These are phyloP conservation scores for Brachypteracias leptosomus DNA, from an alignment of 2,113 vertebrate species.

Conservation along the genomic window DNA sequence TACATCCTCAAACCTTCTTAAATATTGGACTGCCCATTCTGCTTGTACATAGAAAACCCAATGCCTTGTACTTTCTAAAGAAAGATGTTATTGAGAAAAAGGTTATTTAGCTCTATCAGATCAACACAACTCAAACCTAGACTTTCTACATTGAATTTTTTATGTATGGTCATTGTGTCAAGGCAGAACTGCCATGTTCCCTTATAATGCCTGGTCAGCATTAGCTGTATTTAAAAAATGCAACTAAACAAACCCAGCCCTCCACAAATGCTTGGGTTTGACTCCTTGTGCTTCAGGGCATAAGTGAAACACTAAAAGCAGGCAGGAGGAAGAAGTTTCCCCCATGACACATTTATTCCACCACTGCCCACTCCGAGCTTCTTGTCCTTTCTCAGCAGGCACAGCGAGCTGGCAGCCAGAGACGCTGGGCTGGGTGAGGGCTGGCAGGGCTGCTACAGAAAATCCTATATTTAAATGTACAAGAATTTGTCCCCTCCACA, in stretches of 20 bases:
- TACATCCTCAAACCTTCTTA: not conserved
- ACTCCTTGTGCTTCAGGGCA: not conserved
- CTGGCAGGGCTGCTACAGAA: not conserved
- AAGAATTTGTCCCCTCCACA: not conserved
- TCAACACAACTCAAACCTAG: not conserved
- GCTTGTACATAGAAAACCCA: not conserved
- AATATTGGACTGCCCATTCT: not conserved
- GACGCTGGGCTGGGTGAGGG: not conserved
- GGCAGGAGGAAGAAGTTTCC: not conserved
- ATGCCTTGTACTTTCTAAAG: not conserved
- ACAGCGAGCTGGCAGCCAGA: not conserved
- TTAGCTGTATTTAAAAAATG: not conserved
- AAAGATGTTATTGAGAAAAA: not conserved
- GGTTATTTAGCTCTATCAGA: not conserved
- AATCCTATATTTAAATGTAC: slow-evolving; percentile 1
- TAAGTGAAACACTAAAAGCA: not conserved
- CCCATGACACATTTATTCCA: not conserved
- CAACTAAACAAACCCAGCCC: not conserved
- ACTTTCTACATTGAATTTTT: not conserved
- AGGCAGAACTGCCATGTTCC: not conserved
- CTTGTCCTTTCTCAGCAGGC: not conserved
- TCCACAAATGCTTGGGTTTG: not conserved
- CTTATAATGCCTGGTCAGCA: not conserved
- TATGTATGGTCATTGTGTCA: not conserved
- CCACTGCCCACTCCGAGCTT: not conserved